Percentiles rank a stretch among this genome's conserved stretches.
Evolutionary conservation across 2,113 vertebrate genomes (phyloP).

Genomic region (Syngnathus scovelli): DNA sequence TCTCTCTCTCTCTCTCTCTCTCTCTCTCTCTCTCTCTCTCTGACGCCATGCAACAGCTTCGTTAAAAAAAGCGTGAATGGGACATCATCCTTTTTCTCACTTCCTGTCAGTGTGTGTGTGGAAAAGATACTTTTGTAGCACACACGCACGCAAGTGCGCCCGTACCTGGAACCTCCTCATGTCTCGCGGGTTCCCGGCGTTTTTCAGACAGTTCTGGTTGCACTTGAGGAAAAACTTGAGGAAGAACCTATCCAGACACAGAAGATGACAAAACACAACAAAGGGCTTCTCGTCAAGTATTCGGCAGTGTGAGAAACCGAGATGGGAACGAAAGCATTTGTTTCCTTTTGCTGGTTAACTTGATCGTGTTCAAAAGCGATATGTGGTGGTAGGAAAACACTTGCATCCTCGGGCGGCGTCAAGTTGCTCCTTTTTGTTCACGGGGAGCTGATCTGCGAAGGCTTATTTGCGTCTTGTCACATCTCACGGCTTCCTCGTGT

Average conservation of each 20-base stretch:
- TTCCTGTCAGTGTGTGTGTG: background rate
- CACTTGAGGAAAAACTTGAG: slow-evolving; percentile 75
- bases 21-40: background rate
- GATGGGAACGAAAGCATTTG: too few relatives aligned
- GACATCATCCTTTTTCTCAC: background rate
- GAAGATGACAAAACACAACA: slow-evolving; percentile 21
- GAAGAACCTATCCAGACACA: slow-evolving; percentile 96
- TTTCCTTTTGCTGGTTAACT: too few relatives aligned
- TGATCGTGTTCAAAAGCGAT: too few relatives aligned
- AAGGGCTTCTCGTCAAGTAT: too few relatives aligned
- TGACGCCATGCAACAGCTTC: background rate
- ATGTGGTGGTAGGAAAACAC: too few relatives aligned
- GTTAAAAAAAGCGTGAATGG: background rate
- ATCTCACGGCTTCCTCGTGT: too few relatives aligned
- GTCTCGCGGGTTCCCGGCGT: slow-evolving; percentile 96
- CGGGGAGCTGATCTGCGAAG: too few relatives aligned
- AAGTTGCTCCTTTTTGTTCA: too few relatives aligned
- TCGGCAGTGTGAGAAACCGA: too few relatives aligned
- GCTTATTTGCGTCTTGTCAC: too few relatives aligned
- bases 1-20: background rate
- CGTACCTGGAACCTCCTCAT: slow-evolving; percentile 97
- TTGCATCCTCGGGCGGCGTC: too few relatives aligned
- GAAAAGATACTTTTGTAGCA: background rate
- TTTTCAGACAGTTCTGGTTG: slow-evolving; percentile 99
- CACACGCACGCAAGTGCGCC: background rate